Conservation (phyloP, 2,113 vertebrate genomes). For the Catharus bicknelli region DNA sequence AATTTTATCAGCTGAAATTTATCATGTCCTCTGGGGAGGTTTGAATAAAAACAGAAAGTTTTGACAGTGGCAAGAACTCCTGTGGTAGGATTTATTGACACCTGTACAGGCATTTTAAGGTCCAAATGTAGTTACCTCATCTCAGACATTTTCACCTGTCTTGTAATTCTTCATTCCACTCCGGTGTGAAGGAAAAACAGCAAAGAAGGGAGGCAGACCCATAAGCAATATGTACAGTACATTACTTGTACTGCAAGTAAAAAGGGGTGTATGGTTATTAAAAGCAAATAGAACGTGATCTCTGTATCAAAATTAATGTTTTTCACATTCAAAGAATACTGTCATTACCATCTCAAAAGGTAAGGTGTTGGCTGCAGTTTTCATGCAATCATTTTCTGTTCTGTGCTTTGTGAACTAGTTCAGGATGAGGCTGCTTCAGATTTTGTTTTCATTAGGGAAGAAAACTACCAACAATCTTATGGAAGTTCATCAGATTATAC, state of each 20-base stretch:
- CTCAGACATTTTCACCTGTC: conserved; percentile 26
- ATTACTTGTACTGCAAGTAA: background rate
- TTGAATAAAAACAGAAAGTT: conserved; percentile 62
- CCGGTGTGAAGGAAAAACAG: background rate
- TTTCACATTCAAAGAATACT: background rate
- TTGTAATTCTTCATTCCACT: conserved; percentile 32
- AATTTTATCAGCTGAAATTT: conserved; percentile 51
- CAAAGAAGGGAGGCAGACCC: conserved; percentile 4
- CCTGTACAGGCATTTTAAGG: conserved; percentile 59
- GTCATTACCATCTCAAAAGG: background rate
- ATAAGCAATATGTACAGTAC: background rate
- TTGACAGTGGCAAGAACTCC: conserved; percentile 36
- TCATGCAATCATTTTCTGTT: background rate
- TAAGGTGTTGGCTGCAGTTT: background rate
- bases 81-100: conserved; percentile 46
- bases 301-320: background rate
- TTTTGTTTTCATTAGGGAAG: background rate
- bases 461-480: background rate
- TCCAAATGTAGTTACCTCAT: background rate
- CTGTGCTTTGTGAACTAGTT: background rate
- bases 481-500: background rate
- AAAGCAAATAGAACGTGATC: background rate
- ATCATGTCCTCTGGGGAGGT: conserved; percentile 21
- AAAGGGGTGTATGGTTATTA: background rate
- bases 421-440: background rate